A percentile compares a stretch with the other conserved stretches of the same genome.
Evolutionary conservation across 2,797 vertebrate genomes (phyloP).

Genomic region (Thunnus albacares): DNA sequence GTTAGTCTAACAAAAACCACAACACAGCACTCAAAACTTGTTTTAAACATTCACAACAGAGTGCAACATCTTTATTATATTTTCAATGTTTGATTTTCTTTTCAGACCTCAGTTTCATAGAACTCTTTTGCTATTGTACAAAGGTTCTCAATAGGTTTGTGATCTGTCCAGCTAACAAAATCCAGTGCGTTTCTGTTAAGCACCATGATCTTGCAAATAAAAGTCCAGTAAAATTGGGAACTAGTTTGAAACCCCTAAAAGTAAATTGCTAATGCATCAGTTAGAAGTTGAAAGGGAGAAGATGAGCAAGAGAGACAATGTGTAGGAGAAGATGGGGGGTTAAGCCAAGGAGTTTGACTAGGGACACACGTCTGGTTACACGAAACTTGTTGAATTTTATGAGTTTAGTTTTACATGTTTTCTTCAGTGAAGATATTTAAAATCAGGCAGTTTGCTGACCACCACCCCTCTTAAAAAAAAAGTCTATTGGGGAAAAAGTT

Average conservation of each 20-base stretch:
- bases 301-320: no score
- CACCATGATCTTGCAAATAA: background rate
- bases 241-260: no score
- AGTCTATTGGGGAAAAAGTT: background rate
- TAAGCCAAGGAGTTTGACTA: no score
- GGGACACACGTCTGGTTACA: background rate
- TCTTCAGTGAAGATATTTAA: background rate
- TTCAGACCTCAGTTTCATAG: slow-evolving; percentile 15
- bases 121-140: slow-evolving; percentile 5
- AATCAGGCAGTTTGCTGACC: background rate
- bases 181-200: background rate
- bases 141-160: background rate
- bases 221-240: background rate
- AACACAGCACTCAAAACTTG: slow-evolving; percentile 24
- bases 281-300: no score
- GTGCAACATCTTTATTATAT: slow-evolving; percentile 19
- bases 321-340: no score
- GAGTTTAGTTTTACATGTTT: background rate
- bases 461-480: no score
- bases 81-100: slow-evolving; percentile 15
- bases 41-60: slow-evolving; percentile 24
- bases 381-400: background rate
- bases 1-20: slow-evolving; percentile 30
- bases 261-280: no score
- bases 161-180: background rate